Evolutionary conservation across 2,888 invertebrate genomes (phyloP), one percentile per base, ranked within the genome.

Genomic region (Sarcophaga subvicina): DNA sequence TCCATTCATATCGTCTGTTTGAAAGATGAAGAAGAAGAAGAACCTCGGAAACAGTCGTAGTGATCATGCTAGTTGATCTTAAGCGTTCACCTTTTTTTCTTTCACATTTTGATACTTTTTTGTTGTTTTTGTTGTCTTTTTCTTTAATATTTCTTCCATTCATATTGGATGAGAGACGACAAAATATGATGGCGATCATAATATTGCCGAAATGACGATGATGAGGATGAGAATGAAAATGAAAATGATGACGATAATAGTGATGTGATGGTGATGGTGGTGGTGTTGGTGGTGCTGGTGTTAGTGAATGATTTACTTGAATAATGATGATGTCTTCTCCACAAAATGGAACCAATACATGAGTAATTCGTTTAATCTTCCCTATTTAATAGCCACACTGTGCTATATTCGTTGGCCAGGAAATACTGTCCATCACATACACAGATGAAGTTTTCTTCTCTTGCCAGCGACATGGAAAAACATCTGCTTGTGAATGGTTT

Each of bases 341-440:
- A 72, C 60, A 72, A 64, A 22, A 59, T 73, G 49, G 71, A 25
- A 59, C 79, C 79, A 86, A 76, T 72, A 80, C 62, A 17, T 67
- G n/a, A 49, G 70, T 37, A 62, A 47, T 66, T 22, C 54, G 37
- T 67, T 37, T 25, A 72, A 62, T 63, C 73, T 59, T 81, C 59
- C 64, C 71, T 62, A 22, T 69, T 49, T 37, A 37, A 37, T 37
- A 37, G 37, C 37, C 2, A 10, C 3, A 37, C 37, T 37, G 8
- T 37, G 37, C 49, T 70, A 22, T 60, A 37, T 80, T 77, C 37
- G 67, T 59, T 59, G 86, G 86, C 85, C 89, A 89, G 89, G 89
- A 89, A 89, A 89, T 88, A 89, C 83, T 87, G 88, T 87, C 88
- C 88, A 84, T 70, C 67, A 17, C 25, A 79, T 66, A 83, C 80